phyloP scores from a whole-genome alignment of 2,888 invertebrate species.

The Pyrrhosoma nymphula region DNA sequence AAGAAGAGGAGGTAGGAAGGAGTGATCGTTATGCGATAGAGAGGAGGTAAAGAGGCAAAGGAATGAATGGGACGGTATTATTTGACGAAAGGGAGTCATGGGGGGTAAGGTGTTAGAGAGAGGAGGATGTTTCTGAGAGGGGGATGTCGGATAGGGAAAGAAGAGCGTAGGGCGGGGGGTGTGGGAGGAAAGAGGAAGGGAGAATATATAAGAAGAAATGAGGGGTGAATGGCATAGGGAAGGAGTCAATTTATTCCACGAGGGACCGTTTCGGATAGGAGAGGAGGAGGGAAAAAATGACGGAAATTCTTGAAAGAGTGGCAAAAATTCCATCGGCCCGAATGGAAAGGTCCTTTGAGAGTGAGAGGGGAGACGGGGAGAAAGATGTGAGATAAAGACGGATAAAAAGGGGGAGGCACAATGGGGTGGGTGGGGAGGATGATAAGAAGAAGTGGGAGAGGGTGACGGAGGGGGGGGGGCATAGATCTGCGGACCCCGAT shows the following conservation, averaged over 20 bases:
- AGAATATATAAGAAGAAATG: slow-evolving; percentile 12
- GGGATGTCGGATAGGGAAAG: background rate
- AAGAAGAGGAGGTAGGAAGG: background rate
- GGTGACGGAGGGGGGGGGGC: background rate
- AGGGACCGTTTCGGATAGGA: background rate
- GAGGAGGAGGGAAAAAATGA: background rate
- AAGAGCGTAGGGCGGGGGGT: background rate
- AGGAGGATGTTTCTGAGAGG: background rate
- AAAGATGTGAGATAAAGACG: slow-evolving; percentile 12
- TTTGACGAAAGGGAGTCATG: slow-evolving; percentile 34
- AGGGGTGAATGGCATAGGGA: slow-evolving; percentile 14
- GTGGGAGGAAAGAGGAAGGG: background rate
- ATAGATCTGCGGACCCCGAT: background rate
- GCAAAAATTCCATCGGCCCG: slow-evolving; percentile 20
- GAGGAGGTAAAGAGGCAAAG: slow-evolving; percentile 1
- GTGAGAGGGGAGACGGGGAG: background rate
- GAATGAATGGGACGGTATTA: background rate
- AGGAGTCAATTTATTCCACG: slow-evolving; percentile 38
- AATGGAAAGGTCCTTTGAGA: slow-evolving; percentile 2
- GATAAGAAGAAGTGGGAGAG: background rate
- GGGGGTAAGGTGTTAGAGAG: slow-evolving; percentile 18
- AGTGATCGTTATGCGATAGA: background rate
- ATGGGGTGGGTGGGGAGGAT: background rate
- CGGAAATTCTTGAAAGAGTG: slow-evolving; percentile 31
- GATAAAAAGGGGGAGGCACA: background rate